Base-by-base conservation (phyloP, 2,888 invertebrate species). In the Leistus spinibarbis region DNA sequence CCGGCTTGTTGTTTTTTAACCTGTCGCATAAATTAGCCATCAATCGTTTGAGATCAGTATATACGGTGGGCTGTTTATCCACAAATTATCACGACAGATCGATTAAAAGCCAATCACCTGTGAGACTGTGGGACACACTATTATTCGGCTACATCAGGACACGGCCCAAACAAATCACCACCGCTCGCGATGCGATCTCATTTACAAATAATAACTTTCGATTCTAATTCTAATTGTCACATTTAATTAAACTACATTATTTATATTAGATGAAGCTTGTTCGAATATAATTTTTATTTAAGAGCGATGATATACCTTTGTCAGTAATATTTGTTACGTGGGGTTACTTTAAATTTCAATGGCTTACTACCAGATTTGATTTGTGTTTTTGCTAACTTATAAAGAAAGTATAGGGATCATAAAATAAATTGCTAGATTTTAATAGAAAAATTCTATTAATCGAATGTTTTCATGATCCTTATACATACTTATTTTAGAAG, bases 71-170 rank as follows among this genome's bases (percentile, higher is more conserved):
- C 65, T 72, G 72, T 72, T 62, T 72, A 57, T 24, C 65, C 53
- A 73, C 73, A 67, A 73, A 73, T 73, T 73, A 73, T 73, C 73
- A 67, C 67, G 73, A 73, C 73, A 73, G 66, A 73, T 73, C 73
- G 67, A 73, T 73, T 73, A 73, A 67, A 73, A 57, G 20, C 67
- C 73, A 73, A 73, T 73, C 73, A 73, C 66, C 73, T 67, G 67
- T 67, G 57, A 72, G 72, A 64, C 40, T 40, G 40, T 7, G 40
- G 40, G 40, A 40, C 40, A 24, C 24, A 24, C 24, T 24, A 24
- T 24, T 24, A 3, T 3, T 3, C 7, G 40, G 40, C 13, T 40
- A 3, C 40, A 40, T 5, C 40, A n/a, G 40, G 40, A 40, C 40
- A 5, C 3, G 40, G 13, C 40, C 40, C 40, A 40, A 40, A 40